Evolutionary conservation across 2,113 vertebrate species (phyloP).

Genomic region (Rallus limicola): DNA sequence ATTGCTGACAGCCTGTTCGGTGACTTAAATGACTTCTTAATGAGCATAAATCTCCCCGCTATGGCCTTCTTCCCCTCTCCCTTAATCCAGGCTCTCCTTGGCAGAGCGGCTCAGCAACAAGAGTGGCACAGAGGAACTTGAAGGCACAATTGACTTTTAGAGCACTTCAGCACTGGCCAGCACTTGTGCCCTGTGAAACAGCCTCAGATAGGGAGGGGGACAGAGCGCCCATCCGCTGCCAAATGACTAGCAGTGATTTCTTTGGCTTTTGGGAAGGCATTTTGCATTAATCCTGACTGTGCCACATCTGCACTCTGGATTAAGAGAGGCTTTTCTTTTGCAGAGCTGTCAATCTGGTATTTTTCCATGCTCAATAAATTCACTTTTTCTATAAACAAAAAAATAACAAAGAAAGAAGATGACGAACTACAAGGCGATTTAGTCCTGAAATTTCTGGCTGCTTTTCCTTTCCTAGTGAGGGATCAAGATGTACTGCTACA

Average conservation of each 20-base stretch:
- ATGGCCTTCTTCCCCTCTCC: background rate
- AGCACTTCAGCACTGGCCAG: background rate
- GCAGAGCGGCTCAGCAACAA: background rate
- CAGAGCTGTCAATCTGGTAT: conserved; percentile 53
- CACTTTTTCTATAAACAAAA: conserved; percentile 34
- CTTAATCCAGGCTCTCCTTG: background rate
- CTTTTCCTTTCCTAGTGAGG: conserved; percentile 21
- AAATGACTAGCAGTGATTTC: background rate
- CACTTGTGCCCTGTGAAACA: background rate
- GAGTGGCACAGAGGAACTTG: background rate
- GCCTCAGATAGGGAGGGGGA: background rate
- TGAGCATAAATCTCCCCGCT: background rate
- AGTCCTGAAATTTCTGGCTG: conserved; percentile 23
- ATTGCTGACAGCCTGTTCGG: background rate
- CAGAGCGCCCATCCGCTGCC: background rate
- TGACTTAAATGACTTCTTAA: background rate
- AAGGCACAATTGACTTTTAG: background rate
- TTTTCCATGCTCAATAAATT: conserved; percentile 48
- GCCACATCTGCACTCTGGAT: conserved; percentile 35
- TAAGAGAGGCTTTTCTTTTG: conserved; percentile 43
- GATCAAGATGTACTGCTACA: conserved; percentile 51
- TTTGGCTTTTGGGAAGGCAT: background rate
- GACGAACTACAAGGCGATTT: conserved; percentile 12
- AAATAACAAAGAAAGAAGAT: conserved; percentile 48
- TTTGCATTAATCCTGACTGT: background rate